Evolutionary conservation across 2,888 invertebrate species (phyloP).

Genomic region (Rhamnusium bicolor): DNA sequence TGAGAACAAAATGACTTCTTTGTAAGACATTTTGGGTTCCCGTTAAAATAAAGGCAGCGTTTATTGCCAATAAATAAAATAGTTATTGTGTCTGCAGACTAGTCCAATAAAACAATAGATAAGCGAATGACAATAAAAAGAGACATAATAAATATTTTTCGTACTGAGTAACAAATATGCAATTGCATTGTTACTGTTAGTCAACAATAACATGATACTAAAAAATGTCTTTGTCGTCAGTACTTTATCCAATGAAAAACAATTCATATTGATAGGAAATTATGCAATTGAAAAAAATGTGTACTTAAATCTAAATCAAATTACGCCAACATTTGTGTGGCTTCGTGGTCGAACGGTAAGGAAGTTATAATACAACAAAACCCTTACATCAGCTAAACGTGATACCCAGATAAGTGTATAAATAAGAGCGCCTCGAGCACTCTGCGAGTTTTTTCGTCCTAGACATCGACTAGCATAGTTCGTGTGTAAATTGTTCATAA

Average conservation of each 20-base stretch:
- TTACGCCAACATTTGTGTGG: too few species aligned
- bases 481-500: too few species aligned
- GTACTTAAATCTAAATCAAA: too few species aligned
- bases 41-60: constrained; percentile 21
- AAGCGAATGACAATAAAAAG: neutral
- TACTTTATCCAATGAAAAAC: neutral
- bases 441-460: too few species aligned
- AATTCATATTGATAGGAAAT: neutral
- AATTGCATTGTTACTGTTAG: neutral
- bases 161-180: neutral
- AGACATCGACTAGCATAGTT: too few species aligned
- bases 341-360: too few species aligned
- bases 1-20: constrained; percentile 31
- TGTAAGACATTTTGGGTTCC: constrained; percentile 13
- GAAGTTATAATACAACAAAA: too few species aligned
- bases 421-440: too few species aligned
- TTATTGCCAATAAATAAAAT: constrained; percentile 28
- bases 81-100: constrained; percentile 22
- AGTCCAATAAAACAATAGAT: constrained; percentile 20
- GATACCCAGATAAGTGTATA: too few species aligned
- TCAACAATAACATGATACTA: neutral
- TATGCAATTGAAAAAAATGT: too few species aligned
- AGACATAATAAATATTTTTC: neutral
- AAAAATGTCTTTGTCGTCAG: neutral
- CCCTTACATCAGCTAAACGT: too few species aligned